Evolutionary conservation across 2,797 vertebrate genomes (phyloP), one percentile per base, ranked within the genome.

Genomic region (Chrysolophus pictus): DNA sequence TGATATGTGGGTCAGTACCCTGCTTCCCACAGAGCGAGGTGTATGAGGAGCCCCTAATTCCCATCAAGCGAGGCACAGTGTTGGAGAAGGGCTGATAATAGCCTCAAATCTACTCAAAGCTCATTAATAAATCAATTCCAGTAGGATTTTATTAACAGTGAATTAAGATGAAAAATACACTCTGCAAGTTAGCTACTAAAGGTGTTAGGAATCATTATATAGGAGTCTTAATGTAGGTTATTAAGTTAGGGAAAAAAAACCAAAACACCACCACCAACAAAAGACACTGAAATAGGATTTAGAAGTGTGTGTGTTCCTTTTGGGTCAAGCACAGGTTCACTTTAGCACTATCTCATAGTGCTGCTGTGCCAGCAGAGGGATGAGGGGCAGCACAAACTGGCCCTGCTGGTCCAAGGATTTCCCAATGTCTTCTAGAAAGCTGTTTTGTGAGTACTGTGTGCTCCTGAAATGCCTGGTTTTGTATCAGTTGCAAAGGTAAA

Each of bases 101-200:
- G 79, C 84, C 65, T 58, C 60, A 60, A n/a, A 73, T 76, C 78
- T 33, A 8, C 91, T 84, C 75, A 28, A 15, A 88, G 41, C 84
- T 94, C 90, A 71, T 91, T 91, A 93, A 92, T 79, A 77, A 80
- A 93, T 65, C 33, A 22, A 22, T 81, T 92, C 74, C 90, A 90
- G 86, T 16, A 62, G 95, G 90, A 69, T 18, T 74, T 95, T 70
- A n/a, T 71, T 51, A 88, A 14, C 71, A 46, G 22, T 60, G 86
- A 91, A 82, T 82, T 70, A 55, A 88, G 64, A 79, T 79, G 70
- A 44, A 65, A 87, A 91, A 84, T 55, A 33, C 0, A 0, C 76
- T 41, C 15, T 10, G 62, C 56, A 18, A 33, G 63, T 73, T 44
- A 39, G 83, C 58, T 93, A 2, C 3, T 56, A 8, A 69, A 63